phyloP scores from a whole-genome alignment of 2,113 vertebrate species.

The Dendropsophus ebraccatus region DNA sequence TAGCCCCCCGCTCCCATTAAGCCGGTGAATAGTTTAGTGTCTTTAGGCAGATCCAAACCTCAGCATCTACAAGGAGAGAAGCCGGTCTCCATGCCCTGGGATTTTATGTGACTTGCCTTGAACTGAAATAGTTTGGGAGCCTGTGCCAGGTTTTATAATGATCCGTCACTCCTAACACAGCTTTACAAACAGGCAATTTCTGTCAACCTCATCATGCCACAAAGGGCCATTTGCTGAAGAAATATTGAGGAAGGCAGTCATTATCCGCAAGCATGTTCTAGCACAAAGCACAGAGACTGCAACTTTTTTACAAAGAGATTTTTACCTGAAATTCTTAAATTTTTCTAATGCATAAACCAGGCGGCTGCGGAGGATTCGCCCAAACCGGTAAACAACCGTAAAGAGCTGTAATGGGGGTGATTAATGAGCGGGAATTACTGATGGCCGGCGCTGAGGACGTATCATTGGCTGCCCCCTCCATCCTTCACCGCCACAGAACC shows the following conservation, averaged over 20 bases:
- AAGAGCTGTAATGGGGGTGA: constrained; percentile 35
- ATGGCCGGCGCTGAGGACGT: constrained; percentile 27
- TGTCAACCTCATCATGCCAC: constrained; percentile 45
- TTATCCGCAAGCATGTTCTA: constrained; percentile 18
- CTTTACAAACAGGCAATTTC: constrained; percentile 53
- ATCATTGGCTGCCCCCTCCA: constrained; percentile 18
- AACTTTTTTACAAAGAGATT: constrained; percentile 21
- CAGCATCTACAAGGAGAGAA: background rate
- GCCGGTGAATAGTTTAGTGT: background rate
- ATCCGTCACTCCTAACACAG: constrained; percentile 46
- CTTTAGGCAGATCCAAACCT: too few relatives aligned
- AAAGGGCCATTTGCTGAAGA: constrained; percentile 55
- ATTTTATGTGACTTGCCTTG: constrained; percentile 10
- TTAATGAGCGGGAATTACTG: constrained; percentile 43
- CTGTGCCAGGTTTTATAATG: constrained; percentile 40
- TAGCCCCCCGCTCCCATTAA: background rate
- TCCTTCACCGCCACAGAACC: constrained; percentile 12
- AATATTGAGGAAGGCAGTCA: constrained; percentile 50
- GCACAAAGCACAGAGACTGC: constrained; percentile 15
- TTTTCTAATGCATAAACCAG: constrained; percentile 13
- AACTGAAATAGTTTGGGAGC: constrained; percentile 30
- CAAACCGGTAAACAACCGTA: constrained; percentile 48
- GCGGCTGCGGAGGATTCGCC: background rate
- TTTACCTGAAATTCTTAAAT: constrained; percentile 22
- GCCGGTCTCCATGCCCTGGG: background rate